Evolutionary conservation across 2,113 vertebrate genomes (phyloP).

Genomic region (Arvicanthis niloticus): DNA sequence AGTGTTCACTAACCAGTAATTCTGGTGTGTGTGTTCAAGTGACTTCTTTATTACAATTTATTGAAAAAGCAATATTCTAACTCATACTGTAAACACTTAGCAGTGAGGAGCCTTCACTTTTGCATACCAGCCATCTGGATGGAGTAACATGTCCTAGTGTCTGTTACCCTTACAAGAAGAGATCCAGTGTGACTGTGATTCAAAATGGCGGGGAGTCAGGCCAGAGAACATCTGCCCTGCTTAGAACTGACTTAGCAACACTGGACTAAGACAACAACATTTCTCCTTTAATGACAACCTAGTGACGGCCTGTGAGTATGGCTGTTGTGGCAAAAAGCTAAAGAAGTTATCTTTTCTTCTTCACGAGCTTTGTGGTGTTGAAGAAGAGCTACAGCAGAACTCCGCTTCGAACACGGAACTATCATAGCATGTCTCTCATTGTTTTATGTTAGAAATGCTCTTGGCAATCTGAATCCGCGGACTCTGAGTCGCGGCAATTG

Average conservation of each 20-base stretch:
- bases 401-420: background rate
- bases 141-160: conserved; percentile 24
- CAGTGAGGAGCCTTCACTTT: background rate
- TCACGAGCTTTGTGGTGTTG: background rate
- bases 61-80: conserved; percentile 53
- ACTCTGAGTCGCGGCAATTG: conserved; percentile 25
- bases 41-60: background rate
- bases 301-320: conserved; percentile 16
- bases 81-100: conserved; percentile 26
- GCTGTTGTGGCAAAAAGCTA: conserved; percentile 56
- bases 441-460: conserved; percentile 26
- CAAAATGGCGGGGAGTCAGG: conserved; percentile 8
- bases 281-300: conserved; percentile 53
- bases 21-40: conserved; percentile 20
- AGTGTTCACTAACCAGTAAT: conserved; percentile 6
- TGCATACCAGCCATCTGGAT: conserved; percentile 32
- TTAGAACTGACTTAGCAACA: conserved; percentile 59
- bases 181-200: conserved; percentile 12
- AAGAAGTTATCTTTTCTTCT: conserved; percentile 51
- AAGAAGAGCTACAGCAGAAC: background rate
- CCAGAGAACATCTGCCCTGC: conserved; percentile 56
- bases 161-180: conserved; percentile 54
- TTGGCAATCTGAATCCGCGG: conserved; percentile 54
- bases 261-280: conserved; percentile 35
- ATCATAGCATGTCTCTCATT: conserved; percentile 42